Evolutionary conservation across 2,888 invertebrate genomes (phyloP), one percentile per base, ranked within the genome.

Genomic region (Drosophila tripunctata): DNA sequence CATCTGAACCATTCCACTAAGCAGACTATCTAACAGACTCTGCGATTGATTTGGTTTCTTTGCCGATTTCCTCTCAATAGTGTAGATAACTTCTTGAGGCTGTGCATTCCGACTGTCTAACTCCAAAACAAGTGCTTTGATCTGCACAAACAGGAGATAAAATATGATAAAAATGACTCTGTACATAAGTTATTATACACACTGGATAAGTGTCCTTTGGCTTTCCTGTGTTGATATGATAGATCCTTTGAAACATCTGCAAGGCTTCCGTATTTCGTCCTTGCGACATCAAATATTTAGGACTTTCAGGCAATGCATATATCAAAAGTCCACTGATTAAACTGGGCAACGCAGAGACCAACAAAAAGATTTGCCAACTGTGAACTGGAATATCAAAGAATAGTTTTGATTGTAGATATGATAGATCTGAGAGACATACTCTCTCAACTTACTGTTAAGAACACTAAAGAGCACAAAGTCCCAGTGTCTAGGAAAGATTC

Each of bases 131-230:
- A 90, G 77, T 0, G 57, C 36, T 21, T 85, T 82, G 4, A 90
- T 85, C 91, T 90, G 10, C 5, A 10, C n/a, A 3, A 48, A 33
- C 1, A 10, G 10, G 21, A 31, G n/a, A n/a, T n/a, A n/a, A n/a
- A n/a, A n/a, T n/a, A n/a, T n/a, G n/a, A n/a, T n/a, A n/a, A n/a
- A n/a, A n/a, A n/a, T n/a, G n/a, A n/a, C n/a, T n/a, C n/a, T n/a
- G n/a, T n/a, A n/a, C n/a, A n/a, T n/a, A n/a, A n/a, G n/a, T n/a
- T n/a, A n/a, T n/a, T 31, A 1, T 14, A 70, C 78, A 35, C 91
- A 96, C 96, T 43, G 96, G 95, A 91, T 93, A 96, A 0, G 92
- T 92, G 1, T 94, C 93, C 41, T 91, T 91, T 0, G 94, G 91
- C 55, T 93, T 92, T 4, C 95, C 94, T 0, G 93, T 94, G 82